Evolutionary conservation across 2,113 vertebrate species (phyloP), one percentile per base, ranked within the genome.

Genomic region (Elanoides forficatus): DNA sequence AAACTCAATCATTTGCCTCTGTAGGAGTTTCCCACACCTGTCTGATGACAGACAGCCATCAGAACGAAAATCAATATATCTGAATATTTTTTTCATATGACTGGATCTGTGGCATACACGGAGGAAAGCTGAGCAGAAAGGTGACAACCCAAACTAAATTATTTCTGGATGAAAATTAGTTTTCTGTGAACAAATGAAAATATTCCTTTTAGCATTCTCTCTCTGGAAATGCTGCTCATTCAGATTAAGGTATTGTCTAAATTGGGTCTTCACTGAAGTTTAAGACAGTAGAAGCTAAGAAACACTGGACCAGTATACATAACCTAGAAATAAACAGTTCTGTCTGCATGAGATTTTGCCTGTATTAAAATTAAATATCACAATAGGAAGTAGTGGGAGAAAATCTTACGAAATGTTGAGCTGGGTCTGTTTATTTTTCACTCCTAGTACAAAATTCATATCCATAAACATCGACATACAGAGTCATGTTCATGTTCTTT

Each of bases 21-120:
- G 34, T 45, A 79, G 91, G 94, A 91, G 83, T 72, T 91, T 65
- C 48, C 68, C 58, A 84, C 76, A 92, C 78, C 60, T 89, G 73
- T 32, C 30, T 93, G 80, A 92, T 72, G 75, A 90, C 70, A 74
- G 72, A 8, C 47, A 91, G 52, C 11, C 36, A 75, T 89, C 30
- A 23, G 68, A 72, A 93, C 9, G 53, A 93, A 84, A 97, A 95
- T 91, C 95, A 95, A 81, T 97, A 48, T 52, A 91, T 50, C 63
- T 62, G 60, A 79, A 56, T 78, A 1, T 65, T 72, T 59, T 90
- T 72, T 74, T 82, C 34, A 2, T 78, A 6, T 68, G 36, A 47
- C 16, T 68, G 25, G 34, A 36, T 72, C 38, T 60, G 40, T 88
- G 60, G 40, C 42, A 42, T 55, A 75, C 17, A 63, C 40, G 32